Evolutionary conservation across 2,888 invertebrate species (phyloP).

Genomic region (Eupithecia pulchellata): DNA sequence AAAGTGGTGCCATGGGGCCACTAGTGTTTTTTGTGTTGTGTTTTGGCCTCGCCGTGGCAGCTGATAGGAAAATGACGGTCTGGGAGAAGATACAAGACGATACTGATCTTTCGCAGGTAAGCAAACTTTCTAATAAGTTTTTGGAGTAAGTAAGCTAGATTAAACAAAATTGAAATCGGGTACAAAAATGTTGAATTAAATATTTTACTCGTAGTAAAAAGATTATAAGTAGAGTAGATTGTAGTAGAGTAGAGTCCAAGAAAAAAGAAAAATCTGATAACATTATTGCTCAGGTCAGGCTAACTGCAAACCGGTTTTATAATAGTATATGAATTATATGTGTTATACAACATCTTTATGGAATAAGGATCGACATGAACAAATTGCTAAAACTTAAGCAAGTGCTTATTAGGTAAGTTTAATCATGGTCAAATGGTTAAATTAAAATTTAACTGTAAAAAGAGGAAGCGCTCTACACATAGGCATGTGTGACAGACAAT

Average conservation of each 20-base stretch:
- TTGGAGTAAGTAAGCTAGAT: slow-evolving; percentile 25
- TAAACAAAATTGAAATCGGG: background rate
- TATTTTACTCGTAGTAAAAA: background rate
- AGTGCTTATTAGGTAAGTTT: background rate
- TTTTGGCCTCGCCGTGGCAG: slow-evolving; percentile 59
- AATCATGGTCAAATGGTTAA: background rate
- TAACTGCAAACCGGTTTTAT: slow-evolving; percentile 6
- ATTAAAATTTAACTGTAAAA: background rate
- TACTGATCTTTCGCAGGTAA: slow-evolving; percentile 89
- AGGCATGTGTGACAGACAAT: background rate
- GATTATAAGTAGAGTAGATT: background rate
- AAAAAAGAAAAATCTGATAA: background rate
- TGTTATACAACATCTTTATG: background rate
- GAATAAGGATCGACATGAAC: background rate
- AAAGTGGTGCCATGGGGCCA: slow-evolving; percentile 66
- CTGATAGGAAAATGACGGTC: slow-evolving; percentile 80
- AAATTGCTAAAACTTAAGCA: background rate
- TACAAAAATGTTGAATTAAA: background rate
- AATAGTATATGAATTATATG: background rate
- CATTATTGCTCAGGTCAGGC: background rate
- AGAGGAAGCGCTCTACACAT: background rate
- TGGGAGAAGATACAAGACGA: slow-evolving; percentile 88
- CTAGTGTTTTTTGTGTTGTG: slow-evolving; percentile 76
- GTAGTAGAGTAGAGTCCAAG: background rate
- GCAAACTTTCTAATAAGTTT: slow-evolving; percentile 60